Conservation (phyloP, 2,888 invertebrate genomes). For the Melanophora roralis region DNA sequence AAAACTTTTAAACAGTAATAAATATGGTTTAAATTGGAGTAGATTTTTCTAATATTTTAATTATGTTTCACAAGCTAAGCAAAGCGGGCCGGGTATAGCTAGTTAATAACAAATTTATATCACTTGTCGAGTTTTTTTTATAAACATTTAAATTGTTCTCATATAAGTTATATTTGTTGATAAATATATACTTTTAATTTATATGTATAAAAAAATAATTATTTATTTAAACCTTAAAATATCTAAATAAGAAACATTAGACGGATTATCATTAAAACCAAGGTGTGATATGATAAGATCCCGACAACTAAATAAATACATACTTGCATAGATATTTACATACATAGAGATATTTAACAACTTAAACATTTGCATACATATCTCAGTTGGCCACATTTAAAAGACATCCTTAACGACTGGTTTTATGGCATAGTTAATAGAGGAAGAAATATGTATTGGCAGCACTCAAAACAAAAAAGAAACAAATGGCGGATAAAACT, state of each 20-base stretch:
- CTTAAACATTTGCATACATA: not conserved
- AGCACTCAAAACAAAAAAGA: too few species aligned
- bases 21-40: too few species aligned
- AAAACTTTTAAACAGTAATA: too few species aligned
- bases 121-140: conserved; percentile 6
- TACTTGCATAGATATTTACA: not conserved
- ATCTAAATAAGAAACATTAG: not conserved
- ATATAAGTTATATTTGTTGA: not conserved
- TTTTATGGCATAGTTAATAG: too few species aligned
- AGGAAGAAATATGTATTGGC: too few species aligned
- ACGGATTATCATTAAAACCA: not conserved
- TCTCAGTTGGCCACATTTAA: too few species aligned
- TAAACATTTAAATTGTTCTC: not conserved
- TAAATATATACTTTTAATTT: not conserved
- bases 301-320: conserved; percentile 16
- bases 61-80: too few species aligned
- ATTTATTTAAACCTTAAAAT: not conserved
- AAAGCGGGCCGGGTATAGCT: too few species aligned
- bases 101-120: conserved; percentile 6
- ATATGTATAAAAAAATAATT: not conserved
- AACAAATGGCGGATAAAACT: too few species aligned
- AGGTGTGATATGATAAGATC: conserved; percentile 40
- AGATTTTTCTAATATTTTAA: too few species aligned
- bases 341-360: not conserved
- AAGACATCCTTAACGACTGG: too few species aligned